Base-by-base conservation (phyloP, 2,888 invertebrate species). In the Melanchra persicariae region DNA sequence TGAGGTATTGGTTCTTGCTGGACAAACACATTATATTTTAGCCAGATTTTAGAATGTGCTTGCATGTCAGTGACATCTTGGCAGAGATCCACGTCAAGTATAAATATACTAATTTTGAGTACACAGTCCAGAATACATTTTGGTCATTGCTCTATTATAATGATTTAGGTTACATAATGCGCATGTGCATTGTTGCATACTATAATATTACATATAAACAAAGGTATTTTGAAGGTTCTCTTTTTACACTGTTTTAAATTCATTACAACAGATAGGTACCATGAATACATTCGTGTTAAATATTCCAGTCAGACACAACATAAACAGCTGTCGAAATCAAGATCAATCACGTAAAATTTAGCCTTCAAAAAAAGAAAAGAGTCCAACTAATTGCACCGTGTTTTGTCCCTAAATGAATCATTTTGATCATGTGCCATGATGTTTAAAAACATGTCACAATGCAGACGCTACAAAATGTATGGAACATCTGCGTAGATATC, bases 11-110 rank as follows among this genome's bases (percentile, higher is more conserved):
- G 81, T 77, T 80, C 77, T 77, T 75, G 70, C 74, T 81, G 79
- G 75, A 79, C 79, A 82, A 85, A 80, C 70, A 74, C 76, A 76
- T 87, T 88, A 86, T 88, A 90, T 88, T 92, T 92, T 89, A 90
- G 89, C 82, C 87, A 88, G 85, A 90, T 91, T 91, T 91, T 87
- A 92, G 89, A 92, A 91, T 91, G 90, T 88, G 84, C 79, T 84
- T 89, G 91, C 87, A 93, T 94, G 95, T 94, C 93, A 92, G 90
- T 93, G 93, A 93, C 94, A 93, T 93, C 91, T 95, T 96, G 95
- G 95, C 95, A 94, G 83, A 83, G 89, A 87, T 95, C 95, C 95
- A 95, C 89, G 75, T 88, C 86, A 91, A 91, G 91, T 94, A 94
- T 95, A 95, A 94, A 94, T 95, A 94, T 91, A 93, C 91, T 86